A percentile compares a stretch with the other conserved stretches of the same genome.
Evolutionary conservation across 2,888 invertebrate genomes (phyloP).

Genomic region (Syrista parreyssii): DNA sequence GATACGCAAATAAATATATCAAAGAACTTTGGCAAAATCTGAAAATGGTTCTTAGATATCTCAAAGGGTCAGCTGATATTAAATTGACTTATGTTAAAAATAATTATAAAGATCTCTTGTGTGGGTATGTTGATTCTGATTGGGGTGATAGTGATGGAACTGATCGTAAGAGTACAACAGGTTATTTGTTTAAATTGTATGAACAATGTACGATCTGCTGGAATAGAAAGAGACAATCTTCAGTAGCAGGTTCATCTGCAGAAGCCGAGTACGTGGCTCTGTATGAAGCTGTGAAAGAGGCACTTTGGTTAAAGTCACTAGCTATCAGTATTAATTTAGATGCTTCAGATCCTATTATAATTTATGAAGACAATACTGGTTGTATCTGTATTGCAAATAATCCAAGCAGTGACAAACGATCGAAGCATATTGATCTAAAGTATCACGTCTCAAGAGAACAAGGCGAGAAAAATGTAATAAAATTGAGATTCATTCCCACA

Average conservation of each 20-base stretch:
- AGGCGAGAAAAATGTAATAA: conserved; percentile 60
- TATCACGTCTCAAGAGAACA: conserved; percentile 30
- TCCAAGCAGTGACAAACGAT: conserved; percentile 39
- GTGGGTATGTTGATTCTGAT: too few relatives aligned
- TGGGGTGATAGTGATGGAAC: too few relatives aligned
- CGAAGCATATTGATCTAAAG: conserved; percentile 45
- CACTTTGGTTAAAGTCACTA: conserved; percentile 48
- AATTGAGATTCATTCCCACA: conserved; percentile 69
- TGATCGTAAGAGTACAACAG: conserved; percentile 23
- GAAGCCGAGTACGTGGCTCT: conserved; percentile 37
- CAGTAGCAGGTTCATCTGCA: conserved; percentile 34
- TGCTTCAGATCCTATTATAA: conserved; percentile 29
- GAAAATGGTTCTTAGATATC: too few relatives aligned
- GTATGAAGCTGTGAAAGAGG: conserved; percentile 47
- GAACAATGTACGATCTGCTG: conserved; percentile 33
- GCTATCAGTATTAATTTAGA: conserved; percentile 37
- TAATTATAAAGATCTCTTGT: too few relatives aligned
- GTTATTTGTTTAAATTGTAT: conserved; percentile 28
- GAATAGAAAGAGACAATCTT: conserved; percentile 35
- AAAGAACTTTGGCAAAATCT: too few relatives aligned
- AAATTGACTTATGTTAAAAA: too few relatives aligned
- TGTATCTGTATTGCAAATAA: conserved; percentile 50
- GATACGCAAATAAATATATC: too few relatives aligned
- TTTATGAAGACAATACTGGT: conserved; percentile 52
- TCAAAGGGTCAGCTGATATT: too few relatives aligned